phyloP scores from a whole-genome alignment of 2,888 invertebrate species.

The Limenitis camilla region DNA sequence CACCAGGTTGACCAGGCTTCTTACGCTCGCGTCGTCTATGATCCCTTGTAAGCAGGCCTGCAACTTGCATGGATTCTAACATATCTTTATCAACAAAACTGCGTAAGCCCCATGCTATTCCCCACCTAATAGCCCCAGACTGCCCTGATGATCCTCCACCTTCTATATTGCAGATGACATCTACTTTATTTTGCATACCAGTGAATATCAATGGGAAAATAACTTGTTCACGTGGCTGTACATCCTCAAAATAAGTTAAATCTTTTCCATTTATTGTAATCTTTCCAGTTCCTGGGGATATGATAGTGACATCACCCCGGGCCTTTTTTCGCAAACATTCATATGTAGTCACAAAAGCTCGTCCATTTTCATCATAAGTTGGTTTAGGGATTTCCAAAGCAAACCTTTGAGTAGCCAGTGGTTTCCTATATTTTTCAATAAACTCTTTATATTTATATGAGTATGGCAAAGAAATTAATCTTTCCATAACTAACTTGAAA shows the following conservation, averaged over 20 bases:
- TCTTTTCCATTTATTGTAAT: constrained; percentile 87
- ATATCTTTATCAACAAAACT: constrained; percentile 86
- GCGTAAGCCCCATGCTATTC: constrained; percentile 86
- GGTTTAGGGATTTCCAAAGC: constrained; percentile 79
- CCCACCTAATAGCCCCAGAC: constrained; percentile 92
- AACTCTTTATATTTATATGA: constrained; percentile 81
- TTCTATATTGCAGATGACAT: constrained; percentile 84
- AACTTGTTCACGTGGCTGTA: constrained; percentile 86
- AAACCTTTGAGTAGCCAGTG: constrained; percentile 73
- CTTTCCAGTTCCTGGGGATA: constrained; percentile 87
- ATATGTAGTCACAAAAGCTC: constrained; percentile 81
- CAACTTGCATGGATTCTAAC: constrained; percentile 89
- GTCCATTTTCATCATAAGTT: constrained; percentile 79
- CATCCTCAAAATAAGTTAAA: constrained; percentile 82
- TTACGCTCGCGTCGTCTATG: constrained; percentile 86
- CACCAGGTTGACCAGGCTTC: constrained; percentile 93
- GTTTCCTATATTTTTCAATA: constrained; percentile 80
- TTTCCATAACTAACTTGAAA: constrained; percentile 82
- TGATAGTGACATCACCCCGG: constrained; percentile 85
- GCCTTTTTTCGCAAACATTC: constrained; percentile 83
- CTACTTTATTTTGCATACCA: constrained; percentile 83
- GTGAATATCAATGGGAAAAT: constrained; percentile 90
- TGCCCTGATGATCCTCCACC: constrained; percentile 86
- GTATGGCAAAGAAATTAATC: constrained; percentile 81
- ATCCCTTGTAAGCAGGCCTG: constrained; percentile 90